Conservation (phyloP, 2,797 vertebrate genomes). For the Diglossa cyanea region DNA sequence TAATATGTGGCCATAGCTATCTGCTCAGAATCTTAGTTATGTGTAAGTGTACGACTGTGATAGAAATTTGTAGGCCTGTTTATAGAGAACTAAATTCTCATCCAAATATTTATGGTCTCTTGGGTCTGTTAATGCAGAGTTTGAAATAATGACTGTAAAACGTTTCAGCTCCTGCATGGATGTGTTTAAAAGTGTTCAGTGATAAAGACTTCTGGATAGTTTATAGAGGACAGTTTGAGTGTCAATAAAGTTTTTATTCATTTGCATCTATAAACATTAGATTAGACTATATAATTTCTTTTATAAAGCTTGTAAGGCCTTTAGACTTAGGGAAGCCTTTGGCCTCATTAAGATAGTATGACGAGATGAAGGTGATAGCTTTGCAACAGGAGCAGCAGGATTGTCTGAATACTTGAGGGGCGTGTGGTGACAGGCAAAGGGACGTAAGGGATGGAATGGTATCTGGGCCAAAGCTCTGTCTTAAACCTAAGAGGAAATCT, state of each 20-base stretch:
- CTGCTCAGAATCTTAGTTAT: neutral
- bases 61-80: neutral
- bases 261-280: neutral
- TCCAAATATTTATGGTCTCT: neutral
- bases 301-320: neutral
- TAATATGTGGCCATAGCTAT: neutral
- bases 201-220: neutral
- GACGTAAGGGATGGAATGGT: accelerated
- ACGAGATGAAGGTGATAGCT: neutral
- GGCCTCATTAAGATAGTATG: neutral
- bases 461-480: neutral
- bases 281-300: neutral
- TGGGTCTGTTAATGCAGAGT: neutral
- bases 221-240: neutral
- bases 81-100: neutral
- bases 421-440: neutral
- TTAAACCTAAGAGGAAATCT: neutral
- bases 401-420: neutral
- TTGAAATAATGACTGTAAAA: neutral
- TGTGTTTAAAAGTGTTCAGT: neutral
- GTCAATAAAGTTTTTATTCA: neutral
- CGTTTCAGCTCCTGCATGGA: neutral
- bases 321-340: neutral
- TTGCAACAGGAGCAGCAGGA: neutral
- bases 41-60: neutral